Base-by-base conservation (phyloP, 2,888 invertebrate species). In the Nomada lathburiana region DNA sequence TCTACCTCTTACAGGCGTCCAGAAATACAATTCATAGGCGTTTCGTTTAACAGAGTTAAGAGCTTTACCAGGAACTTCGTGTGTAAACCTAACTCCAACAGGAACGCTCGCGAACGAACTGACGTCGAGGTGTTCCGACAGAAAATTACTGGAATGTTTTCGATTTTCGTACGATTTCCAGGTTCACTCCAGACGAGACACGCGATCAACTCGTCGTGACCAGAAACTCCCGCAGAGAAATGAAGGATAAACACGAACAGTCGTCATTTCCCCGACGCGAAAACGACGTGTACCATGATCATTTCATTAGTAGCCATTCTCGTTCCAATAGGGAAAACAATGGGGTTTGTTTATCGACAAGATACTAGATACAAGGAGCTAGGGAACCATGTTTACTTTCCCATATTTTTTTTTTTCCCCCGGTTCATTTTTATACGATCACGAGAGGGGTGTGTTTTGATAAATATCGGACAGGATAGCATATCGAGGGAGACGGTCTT, bases 161-260 rank as follows among this genome's bases (percentile, higher is more conserved):
- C 64, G 50, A 57, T 60, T 76, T 62, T 65, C 60, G 36, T 42
- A 47, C 70, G 57, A 63, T n/a, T 53, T 16, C 29, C 26, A 16
- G 36, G 36, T 53, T 26, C 52, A 3, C 20, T 44, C 9, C 10
- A 26, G 42, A 63, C 53, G 72, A 71, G 60, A 60, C 77, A 70
- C 80, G 78, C 72, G 29, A 78, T 50, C 11, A 26, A 16, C 20
- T 62, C 62, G 78, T 71, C 77, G 79, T 65, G 78, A 67, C 76
- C 76, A 80, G 78, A 84, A 76, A 77, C 73, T 72, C 62, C 70
- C 72, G 57, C 36, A 64, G 71, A 82, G 77, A 79, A 76, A 85
- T 72, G 85, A 80, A 80, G 74, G 71, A 77, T 77, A 87, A 87
- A 85, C 87, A 83, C 83, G 71, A 85, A 85, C 67, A 9, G 10